Conservation (phyloP, 2,888 invertebrate genomes). For the Erynnis tages region DNA sequence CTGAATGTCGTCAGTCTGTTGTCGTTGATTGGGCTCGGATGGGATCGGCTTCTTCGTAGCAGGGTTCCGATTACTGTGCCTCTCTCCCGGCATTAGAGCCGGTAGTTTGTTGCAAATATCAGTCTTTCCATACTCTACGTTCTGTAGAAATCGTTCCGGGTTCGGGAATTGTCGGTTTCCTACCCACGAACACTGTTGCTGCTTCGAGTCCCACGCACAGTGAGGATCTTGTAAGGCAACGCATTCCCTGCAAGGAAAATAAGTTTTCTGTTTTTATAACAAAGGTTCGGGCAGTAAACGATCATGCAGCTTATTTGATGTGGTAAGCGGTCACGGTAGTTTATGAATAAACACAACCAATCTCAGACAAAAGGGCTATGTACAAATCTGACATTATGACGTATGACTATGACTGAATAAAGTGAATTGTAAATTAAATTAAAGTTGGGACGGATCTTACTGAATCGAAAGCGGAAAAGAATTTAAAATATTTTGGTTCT, state of each 20-base stretch:
- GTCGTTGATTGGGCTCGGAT: constrained; percentile 75
- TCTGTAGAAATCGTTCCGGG: constrained; percentile 86
- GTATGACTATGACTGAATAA: no score
- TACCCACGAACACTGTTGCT: constrained; percentile 81
- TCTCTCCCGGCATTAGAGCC: constrained; percentile 63
- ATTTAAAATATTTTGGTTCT: not conserved
- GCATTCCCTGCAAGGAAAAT: constrained; percentile 92
- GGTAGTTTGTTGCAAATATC: constrained; percentile 78
- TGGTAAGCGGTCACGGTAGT: no score
- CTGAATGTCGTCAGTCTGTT: constrained; percentile 81
- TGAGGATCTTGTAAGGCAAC: constrained; percentile 97
- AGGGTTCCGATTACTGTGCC: constrained; percentile 66
- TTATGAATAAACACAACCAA: no score
- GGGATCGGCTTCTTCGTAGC: constrained; percentile 69
- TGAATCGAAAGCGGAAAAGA: constrained; percentile 33
- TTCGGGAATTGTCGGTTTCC: constrained; percentile 81
- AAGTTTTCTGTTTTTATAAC: no score
- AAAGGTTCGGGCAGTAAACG: no score
- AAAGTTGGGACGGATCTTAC: no score
- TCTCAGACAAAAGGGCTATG: no score
- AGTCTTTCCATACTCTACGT: constrained; percentile 86
- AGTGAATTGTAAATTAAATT: no score
- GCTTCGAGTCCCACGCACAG: constrained; percentile 95
- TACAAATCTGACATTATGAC: no score
- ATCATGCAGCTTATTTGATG: no score